Base-by-base conservation (phyloP, 64 coral and sea anemone genomes). In the Actinia equina region DNA sequence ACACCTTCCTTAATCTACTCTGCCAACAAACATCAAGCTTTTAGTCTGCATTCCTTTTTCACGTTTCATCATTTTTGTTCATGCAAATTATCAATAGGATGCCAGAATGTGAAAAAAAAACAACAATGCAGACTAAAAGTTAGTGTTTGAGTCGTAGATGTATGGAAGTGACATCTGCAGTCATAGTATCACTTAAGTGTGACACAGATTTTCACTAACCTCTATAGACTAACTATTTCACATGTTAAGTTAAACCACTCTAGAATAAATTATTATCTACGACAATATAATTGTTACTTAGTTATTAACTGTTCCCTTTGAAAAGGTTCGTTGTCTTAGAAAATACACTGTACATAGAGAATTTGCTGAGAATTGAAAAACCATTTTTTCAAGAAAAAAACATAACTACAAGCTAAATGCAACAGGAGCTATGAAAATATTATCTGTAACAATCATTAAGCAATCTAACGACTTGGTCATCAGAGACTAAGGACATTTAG, bases 281-380 rank as follows among this genome's bases (percentile, higher is more conserved):
- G 86, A 42, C 70, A 77, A n/a, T 22, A 51, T 37, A 37, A 37
- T 86, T 8, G n/a, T 0, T 49, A 86, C 44, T 49, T 19, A 43
- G 42, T 85, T 60, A 19, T 30, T 43, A 70, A 26, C 45, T 65
- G 3, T 65, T 65, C 19, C 62, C 62, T 65, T 65, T 23, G 22
- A 65, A 65, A 65, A 65, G 62, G 62, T 25, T 65, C 22, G n/a
- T 22, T 14, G 62, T 65, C 20, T 65, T 65, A 23, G 62, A 23
- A 65, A 65, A 65, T 65, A 65, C 22, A 65, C 62, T 65, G 62
- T 65, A 65, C 62, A 65, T n/a, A 20, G 84, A 69, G 42, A 86
- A 65, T 51, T 57, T 55, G 5, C 44, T 84, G 6, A 22, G 6
- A 22, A 77, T 52, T 64, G 51, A 77, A 13, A 17, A 80, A 6